Conservation (phyloP, 1,140 invertebrate genomes). For the Neoseiulus cucumeris region DNA sequence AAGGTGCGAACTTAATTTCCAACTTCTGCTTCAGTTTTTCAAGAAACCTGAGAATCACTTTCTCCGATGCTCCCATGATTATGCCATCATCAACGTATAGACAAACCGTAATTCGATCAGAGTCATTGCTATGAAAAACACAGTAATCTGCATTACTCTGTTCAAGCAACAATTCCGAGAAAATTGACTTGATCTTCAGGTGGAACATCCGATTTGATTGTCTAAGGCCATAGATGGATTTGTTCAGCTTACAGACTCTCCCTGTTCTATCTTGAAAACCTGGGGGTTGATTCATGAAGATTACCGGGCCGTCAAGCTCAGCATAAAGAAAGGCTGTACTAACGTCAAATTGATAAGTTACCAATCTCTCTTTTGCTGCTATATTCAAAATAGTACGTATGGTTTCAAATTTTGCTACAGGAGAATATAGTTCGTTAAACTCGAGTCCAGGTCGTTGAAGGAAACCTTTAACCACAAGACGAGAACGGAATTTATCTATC, state of each 20-base stretch:
- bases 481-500: too few species aligned
- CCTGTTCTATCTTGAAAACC: constrained; percentile 7
- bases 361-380: not conserved
- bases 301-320: too few species aligned
- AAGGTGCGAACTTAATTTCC: not conserved
- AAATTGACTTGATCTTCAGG: not conserved
- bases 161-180: too few species aligned
- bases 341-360: not conserved
- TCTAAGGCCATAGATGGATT: constrained; percentile 12
- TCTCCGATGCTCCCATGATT: not conserved
- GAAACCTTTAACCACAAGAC: constrained; percentile 26
- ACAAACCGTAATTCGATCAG: not conserved
- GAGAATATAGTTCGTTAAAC: constrained; percentile 25
- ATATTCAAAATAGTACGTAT: not conserved
- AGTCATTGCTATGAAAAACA: too few species aligned
- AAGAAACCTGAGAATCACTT: not conserved
- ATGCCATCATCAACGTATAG: not conserved
- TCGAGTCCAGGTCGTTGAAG: constrained; percentile 24
- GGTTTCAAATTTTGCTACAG: constrained; percentile 16
- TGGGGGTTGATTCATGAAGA: constrained; percentile 13
- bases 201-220: constrained; percentile 21
- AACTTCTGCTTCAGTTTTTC: not conserved
- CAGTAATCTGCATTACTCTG: too few species aligned
- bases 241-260: constrained; percentile 15
- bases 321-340: constrained; percentile 10